Evolutionary conservation across 1,140 invertebrate genomes (phyloP).

Genomic region (Cryptotermes secundus): DNA sequence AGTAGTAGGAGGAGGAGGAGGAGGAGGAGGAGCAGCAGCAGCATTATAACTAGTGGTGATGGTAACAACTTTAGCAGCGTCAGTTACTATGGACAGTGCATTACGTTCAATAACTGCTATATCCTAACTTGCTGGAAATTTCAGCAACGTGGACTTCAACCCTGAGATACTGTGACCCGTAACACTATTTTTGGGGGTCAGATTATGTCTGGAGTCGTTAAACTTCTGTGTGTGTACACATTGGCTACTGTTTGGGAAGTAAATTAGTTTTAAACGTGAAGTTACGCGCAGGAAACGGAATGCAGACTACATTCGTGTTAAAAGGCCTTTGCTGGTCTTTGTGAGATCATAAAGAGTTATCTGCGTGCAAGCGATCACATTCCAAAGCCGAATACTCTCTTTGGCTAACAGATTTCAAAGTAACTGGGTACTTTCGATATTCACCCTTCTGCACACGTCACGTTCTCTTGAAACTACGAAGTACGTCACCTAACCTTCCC

Average conservation of each 20-base stretch:
- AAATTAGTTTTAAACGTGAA: neutral
- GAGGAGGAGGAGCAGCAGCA: no score
- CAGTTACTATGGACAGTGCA: no score
- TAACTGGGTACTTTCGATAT: neutral
- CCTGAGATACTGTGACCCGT: no score
- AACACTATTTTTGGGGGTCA: no score
- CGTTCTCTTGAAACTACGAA: neutral
- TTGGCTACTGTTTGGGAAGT: neutral
- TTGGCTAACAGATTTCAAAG: neutral
- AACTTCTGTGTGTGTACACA: neutral
- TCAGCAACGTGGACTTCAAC: no score
- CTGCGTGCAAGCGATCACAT: neutral
- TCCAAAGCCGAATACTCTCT: neutral
- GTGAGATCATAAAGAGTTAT: neutral
- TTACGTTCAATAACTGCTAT: no score
- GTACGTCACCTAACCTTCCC: neutral
- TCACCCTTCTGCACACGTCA: neutral
- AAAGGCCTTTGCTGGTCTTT: neutral
- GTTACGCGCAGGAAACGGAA: neutral
- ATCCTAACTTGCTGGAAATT: no score
- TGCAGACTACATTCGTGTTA: neutral
- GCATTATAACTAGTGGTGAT: no score
- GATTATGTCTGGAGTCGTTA: no score
- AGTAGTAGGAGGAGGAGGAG: no score
- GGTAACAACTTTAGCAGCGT: no score